phyloP scores from a whole-genome alignment of 2,113 vertebrate genomes.

The Illadopsis cleaveri region DNA sequence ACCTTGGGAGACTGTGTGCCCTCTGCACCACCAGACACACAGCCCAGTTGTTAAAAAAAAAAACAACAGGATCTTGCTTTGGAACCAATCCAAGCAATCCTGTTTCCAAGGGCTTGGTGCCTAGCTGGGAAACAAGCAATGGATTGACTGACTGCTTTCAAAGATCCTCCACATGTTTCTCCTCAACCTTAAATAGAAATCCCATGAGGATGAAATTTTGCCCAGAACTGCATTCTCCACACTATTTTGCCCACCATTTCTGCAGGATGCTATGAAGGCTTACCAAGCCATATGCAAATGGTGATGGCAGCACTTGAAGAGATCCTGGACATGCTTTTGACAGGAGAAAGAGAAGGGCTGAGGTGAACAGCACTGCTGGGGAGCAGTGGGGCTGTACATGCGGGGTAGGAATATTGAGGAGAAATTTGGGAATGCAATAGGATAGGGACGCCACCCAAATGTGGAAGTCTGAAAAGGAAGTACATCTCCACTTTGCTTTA shows the following conservation, averaged over 20 bases:
- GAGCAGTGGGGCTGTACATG: not conserved
- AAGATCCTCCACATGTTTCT: not conserved
- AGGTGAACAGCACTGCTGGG: not conserved
- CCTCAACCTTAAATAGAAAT: not conserved
- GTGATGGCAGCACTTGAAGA: not conserved
- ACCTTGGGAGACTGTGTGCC: not conserved
- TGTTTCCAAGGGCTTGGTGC: accelerated
- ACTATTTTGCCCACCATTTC: not conserved
- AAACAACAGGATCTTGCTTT: not conserved
- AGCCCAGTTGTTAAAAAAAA: not conserved
- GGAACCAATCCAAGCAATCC: not conserved
- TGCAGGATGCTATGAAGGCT: not conserved
- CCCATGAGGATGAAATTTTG: not conserved
- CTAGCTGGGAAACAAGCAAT: not conserved
- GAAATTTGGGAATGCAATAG: not conserved
- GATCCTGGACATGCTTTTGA: not conserved
- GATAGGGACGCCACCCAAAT: not conserved
- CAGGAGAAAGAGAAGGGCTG: not conserved
- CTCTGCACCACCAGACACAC: not conserved
- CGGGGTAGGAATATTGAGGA: not conserved
- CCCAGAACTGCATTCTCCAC: not conserved
- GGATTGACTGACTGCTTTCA: not conserved
- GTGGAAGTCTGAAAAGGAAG: not conserved
- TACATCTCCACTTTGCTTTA: not conserved
- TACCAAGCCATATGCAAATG: not conserved